These are phyloP conservation scores for Podiceps cristatus DNA, from an alignment of 2,113 vertebrate species.

Conservation along the genomic window DNA sequence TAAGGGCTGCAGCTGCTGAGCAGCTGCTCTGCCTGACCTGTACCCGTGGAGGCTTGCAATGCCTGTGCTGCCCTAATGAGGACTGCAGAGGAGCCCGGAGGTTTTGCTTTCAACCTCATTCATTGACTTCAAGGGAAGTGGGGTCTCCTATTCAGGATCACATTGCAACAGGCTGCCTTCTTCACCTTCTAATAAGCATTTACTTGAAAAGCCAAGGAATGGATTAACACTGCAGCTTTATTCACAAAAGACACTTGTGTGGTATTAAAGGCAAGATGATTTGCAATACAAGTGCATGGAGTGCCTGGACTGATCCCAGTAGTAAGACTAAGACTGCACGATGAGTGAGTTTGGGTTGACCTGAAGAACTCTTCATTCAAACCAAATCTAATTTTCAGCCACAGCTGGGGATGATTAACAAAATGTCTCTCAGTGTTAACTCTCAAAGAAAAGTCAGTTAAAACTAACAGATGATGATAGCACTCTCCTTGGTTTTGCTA, in stretches of 20 bases:
- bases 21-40: background rate
- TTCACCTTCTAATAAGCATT: background rate
- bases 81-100: background rate
- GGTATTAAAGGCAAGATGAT: background rate
- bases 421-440: background rate
- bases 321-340: background rate
- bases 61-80: background rate
- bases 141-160: background rate
- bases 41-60: background rate
- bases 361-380: background rate
- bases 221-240: background rate
- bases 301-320: accelerated
- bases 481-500: background rate
- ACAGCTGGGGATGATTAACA: background rate
- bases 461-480: background rate
- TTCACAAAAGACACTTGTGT: background rate
- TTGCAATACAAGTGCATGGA: background rate
- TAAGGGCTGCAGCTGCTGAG: background rate
- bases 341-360: background rate
- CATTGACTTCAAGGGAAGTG: background rate
- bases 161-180: background rate
- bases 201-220: background rate
- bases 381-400: background rate
- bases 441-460: background rate
- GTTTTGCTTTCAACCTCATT: background rate